phyloP scores from a whole-genome alignment of 2,797 vertebrate genomes.

The Mormyrus hasselquistii region DNA sequence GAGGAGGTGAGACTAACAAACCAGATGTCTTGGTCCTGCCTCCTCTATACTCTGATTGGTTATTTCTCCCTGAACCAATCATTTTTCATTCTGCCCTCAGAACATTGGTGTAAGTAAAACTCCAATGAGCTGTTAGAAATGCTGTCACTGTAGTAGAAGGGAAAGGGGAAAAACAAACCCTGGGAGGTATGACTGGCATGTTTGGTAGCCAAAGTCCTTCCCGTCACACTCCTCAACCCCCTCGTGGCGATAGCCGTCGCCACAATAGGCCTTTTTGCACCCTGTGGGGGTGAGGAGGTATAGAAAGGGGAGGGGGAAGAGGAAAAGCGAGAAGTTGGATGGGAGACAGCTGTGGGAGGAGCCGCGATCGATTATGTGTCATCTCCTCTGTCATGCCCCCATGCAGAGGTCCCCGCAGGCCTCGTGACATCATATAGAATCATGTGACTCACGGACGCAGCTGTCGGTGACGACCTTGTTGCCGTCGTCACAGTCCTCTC shows the following conservation, averaged over 20 bases:
- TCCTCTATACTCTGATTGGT: background rate
- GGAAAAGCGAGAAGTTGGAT: background rate
- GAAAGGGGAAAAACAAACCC: constrained; percentile 51
- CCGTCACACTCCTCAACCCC: constrained; percentile 71
- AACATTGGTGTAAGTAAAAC: background rate
- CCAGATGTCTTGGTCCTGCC: background rate
- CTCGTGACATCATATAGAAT: background rate
- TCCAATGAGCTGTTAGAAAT: background rate
- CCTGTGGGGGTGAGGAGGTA: constrained; percentile 39
- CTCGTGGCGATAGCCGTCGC: constrained; percentile 62
- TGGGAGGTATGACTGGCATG: constrained; percentile 69
- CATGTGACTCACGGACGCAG: constrained; percentile 63
- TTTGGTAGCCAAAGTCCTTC: constrained; percentile 68
- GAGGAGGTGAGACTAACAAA: background rate
- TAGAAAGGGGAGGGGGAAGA: background rate
- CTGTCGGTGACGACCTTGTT: constrained; percentile 54
- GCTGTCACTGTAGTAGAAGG: background rate
- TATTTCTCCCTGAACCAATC: background rate
- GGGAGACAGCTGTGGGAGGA: background rate
- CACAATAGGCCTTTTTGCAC: constrained; percentile 67
- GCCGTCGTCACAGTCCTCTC: constrained; percentile 71
- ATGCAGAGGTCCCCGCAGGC: background rate
- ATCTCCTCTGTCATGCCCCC: background rate
- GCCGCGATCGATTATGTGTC: background rate
- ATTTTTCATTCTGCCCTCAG: background rate